These are phyloP conservation scores for Galemys pyrenaicus DNA, from an alignment of 2,113 vertebrate species.

Conservation along the genomic window DNA sequence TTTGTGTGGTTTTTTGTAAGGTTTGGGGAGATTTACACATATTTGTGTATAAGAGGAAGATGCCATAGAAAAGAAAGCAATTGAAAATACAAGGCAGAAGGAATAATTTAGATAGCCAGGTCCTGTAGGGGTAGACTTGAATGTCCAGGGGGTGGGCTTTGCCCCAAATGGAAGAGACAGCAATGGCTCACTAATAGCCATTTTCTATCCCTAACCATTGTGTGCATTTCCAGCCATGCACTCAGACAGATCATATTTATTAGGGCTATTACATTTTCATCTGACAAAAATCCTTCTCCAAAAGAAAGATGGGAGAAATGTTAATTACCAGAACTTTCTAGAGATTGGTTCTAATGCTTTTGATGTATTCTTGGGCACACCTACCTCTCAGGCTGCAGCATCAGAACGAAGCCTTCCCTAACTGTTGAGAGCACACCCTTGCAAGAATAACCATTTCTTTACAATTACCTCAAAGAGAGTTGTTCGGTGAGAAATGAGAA, in stretches of 20 bases:
- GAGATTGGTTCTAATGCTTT: neutral
- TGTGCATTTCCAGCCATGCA: neutral
- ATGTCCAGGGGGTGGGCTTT: neutral
- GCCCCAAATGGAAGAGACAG: neutral
- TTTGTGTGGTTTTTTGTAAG: neutral
- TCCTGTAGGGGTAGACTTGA: neutral
- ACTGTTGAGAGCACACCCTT: neutral
- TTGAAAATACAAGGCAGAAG: neutral
- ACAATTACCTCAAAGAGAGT: neutral
- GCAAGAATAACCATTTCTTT: neutral
- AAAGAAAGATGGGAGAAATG: conserved; percentile 19
- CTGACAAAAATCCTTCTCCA: conserved; percentile 28
- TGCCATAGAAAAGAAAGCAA: neutral
- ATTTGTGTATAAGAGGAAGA: neutral
- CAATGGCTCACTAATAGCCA: neutral
- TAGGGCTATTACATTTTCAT: neutral
- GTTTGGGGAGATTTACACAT: neutral
- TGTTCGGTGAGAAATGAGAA: neutral
- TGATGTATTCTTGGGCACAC: neutral
- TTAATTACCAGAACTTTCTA: conserved; percentile 21
- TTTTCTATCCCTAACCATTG: neutral
- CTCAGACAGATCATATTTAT: neutral
- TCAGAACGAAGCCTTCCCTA: neutral
- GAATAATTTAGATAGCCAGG: neutral
- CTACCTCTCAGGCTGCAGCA: neutral